Conservation (phyloP, 92 coral and sea anemone genomes). For the Diadumene lineata region DNA sequence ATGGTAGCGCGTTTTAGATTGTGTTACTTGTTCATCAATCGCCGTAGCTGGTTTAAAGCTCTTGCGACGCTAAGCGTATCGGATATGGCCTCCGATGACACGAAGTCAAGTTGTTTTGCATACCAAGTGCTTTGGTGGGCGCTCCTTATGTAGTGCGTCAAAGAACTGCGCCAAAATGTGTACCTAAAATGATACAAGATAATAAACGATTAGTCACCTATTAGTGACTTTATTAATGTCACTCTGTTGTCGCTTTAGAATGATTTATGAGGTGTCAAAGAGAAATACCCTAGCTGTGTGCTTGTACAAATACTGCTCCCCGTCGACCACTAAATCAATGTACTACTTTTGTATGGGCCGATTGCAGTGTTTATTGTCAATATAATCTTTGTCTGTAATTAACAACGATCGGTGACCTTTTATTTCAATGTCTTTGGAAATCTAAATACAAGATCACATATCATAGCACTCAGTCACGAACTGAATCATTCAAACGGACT, state of each 20-base stretch:
- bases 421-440: neutral
- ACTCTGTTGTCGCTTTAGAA: slow-evolving; percentile 32
- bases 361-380: slow-evolving; percentile 20
- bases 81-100: slow-evolving; percentile 39
- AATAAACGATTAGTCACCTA: slow-evolving; percentile 82
- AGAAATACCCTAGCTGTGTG: slow-evolving; percentile 1
- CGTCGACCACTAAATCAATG: neutral
- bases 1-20: slow-evolving; percentile 13
- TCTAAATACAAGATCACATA: slow-evolving; percentile 21
- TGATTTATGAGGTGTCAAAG: slow-evolving; percentile 50
- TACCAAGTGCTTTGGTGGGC: slow-evolving; percentile 35
- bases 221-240: slow-evolving; percentile 58
- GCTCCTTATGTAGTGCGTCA: neutral
- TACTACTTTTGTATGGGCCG: slow-evolving; percentile 4
- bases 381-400: slow-evolving; percentile 5
- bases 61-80: slow-evolving; percentile 6
- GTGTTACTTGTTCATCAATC: slow-evolving; percentile 30
- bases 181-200: slow-evolving; percentile 36
- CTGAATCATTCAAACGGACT: neutral
- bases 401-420: neutral
- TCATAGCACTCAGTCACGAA: slow-evolving; percentile 21
- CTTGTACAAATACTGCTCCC: neutral
- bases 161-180: slow-evolving; percentile 39
- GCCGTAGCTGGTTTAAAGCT: neutral
- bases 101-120: slow-evolving; percentile 32